phyloP scores from a whole-genome alignment of 2,888 invertebrate genomes.

The Spicauda simplicius region DNA sequence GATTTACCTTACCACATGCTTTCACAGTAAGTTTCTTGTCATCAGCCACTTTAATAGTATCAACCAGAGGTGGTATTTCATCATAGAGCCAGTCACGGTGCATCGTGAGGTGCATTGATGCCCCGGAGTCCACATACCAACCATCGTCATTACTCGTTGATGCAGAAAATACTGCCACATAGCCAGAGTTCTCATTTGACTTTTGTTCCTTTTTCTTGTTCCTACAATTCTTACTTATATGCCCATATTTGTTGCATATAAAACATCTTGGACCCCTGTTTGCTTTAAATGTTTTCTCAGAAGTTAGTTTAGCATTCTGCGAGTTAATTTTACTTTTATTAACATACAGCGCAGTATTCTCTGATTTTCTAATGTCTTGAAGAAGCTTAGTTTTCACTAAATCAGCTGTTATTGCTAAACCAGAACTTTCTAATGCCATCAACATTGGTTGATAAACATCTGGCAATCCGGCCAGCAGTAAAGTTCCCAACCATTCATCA shows the following conservation, averaged over 20 bases:
- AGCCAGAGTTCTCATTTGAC: not conserved
- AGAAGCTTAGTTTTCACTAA: conserved; percentile 20
- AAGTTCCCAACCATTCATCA: conserved; percentile 4
- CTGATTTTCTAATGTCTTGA: conserved; percentile 8
- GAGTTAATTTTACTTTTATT: not conserved
- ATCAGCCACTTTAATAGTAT: conserved; percentile 37
- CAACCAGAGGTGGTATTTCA: conserved; percentile 33
- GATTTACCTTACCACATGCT: conserved; percentile 26
- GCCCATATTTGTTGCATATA: conserved; percentile 14
- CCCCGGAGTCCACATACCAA: conserved; percentile 35
- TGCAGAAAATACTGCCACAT: conserved; percentile 23
- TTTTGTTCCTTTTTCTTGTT: conserved; percentile 1
- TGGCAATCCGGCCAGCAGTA: not conserved
- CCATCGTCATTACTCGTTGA: conserved; percentile 13
- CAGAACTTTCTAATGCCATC: not conserved
- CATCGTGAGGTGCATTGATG: conserved; percentile 37
- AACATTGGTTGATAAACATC: not conserved
- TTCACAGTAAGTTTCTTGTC: conserved; percentile 32
- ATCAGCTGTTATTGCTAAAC: not conserved
- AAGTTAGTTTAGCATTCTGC: conserved; percentile 1
- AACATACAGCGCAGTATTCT: conserved; percentile 7
- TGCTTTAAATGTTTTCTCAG: no score
- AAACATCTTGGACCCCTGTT: conserved; percentile 10
- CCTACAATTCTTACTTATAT: conserved; percentile 8
- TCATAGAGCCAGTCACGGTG: conserved; percentile 37